phyloP scores from a whole-genome alignment of 1,140 invertebrate species.

The Fopius arisanus region DNA sequence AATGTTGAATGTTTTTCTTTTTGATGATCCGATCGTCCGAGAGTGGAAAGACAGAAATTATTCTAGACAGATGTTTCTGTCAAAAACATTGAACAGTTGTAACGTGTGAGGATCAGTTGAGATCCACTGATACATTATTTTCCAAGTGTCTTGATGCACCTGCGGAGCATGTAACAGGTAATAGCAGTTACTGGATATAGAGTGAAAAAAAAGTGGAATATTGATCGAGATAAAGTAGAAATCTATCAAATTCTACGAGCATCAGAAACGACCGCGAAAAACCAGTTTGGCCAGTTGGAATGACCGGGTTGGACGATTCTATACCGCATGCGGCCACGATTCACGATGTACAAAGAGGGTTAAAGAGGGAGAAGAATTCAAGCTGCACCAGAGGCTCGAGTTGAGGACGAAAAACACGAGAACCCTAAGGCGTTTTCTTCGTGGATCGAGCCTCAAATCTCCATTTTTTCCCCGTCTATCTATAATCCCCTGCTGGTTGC shows the following conservation, averaged over 20 bases:
- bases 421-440: background rate
- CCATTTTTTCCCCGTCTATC: background rate
- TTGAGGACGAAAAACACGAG: background rate
- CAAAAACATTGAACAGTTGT: no score
- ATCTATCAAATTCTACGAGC: conserved; percentile 63
- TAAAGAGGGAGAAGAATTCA: background rate
- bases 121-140: conserved; percentile 17
- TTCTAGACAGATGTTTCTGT: no score
- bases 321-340: conserved; percentile 14
- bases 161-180: conserved; percentile 5
- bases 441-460: background rate
- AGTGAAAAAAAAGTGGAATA: conserved; percentile 7
- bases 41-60: no score
- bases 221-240: conserved; percentile 52
- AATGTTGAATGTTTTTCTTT: no score
- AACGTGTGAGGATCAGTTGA: background rate
- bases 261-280: conserved; percentile 57
- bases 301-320: conserved; percentile 52
- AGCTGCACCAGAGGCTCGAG: background rate
- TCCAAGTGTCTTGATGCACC: conserved; percentile 23
- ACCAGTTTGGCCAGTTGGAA: conserved; percentile 63
- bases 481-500: background rate
- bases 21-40: no score
- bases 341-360: conserved; percentile 23
- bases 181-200: conserved; percentile 6